Evolutionary conservation across 2,797 vertebrate species (phyloP).

Genomic region (Diceros bicornis): DNA sequence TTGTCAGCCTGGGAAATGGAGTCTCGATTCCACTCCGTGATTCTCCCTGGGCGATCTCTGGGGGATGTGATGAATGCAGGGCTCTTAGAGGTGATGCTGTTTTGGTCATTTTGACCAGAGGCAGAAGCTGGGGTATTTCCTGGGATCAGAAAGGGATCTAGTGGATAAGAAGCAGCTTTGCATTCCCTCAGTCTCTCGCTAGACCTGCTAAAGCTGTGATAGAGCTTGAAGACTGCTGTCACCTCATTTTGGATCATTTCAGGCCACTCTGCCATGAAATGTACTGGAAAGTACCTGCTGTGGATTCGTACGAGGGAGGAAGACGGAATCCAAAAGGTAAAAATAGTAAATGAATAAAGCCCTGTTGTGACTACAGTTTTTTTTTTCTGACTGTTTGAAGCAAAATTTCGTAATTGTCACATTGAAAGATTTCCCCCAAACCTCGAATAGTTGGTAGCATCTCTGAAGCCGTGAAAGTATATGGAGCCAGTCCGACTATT

Average conservation of each 20-base stretch:
- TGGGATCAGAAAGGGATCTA: not conserved
- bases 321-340: not conserved
- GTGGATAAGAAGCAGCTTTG: not conserved
- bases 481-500: rapidly evolving
- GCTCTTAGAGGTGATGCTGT: not conserved
- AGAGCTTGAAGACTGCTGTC: rapidly evolving
- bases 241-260: not conserved
- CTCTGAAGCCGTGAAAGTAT: not conserved
- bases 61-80: rapidly evolving
- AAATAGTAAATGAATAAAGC: not conserved
- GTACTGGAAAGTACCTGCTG: rapidly evolving
- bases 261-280: rapidly evolving
- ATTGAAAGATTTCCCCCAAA: not conserved
- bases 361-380: not conserved
- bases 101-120: not conserved
- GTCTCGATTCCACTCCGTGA: rapidly evolving
- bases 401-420: not conserved
- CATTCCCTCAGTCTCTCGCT: rapidly evolving
- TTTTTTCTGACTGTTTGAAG: not conserved
- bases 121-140: not conserved
- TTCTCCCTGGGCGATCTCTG: rapidly evolving
- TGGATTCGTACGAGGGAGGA: not conserved
- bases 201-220: rapidly evolving
- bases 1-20: rapidly evolving
- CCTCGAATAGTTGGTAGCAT: rapidly evolving